Conservation (phyloP, 2,888 invertebrate species). For the Philonicus albiceps region DNA sequence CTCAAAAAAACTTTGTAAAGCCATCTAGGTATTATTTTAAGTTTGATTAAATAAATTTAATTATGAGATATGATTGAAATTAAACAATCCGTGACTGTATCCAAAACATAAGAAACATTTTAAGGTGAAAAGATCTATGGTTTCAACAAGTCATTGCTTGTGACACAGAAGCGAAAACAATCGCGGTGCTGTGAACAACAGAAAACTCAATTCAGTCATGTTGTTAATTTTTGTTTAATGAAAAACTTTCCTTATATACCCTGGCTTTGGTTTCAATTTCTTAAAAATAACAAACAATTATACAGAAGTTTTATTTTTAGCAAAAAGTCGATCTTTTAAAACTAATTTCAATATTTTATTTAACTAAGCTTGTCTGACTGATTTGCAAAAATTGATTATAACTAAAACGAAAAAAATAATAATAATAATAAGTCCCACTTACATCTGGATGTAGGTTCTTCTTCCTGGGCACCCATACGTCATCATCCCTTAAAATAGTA, state of each 20-base stretch:
- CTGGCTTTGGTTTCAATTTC: no score
- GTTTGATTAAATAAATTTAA: background rate
- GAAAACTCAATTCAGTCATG: no score
- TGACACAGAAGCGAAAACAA: no score
- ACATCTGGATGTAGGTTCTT: slow-evolving; percentile 1
- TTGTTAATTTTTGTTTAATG: no score
- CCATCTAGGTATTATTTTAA: no score
- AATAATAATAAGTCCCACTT: background rate
- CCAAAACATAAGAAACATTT: no score
- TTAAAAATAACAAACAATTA: no score
- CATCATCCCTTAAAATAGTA: slow-evolving; percentile 44
- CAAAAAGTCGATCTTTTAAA: background rate
- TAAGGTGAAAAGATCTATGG: no score
- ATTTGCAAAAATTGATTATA: background rate
- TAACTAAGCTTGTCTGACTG: background rate
- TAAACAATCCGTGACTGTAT: background rate
- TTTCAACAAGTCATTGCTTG: no score
- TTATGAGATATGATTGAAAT: background rate
- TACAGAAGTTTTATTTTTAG: no score
- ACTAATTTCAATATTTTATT: background rate
- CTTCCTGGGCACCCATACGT: slow-evolving; percentile 50
- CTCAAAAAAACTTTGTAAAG: background rate
- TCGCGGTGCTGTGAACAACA: no score
- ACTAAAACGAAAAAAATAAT: background rate
- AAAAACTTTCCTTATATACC: no score